phyloP scores from a whole-genome alignment of 2,888 invertebrate genomes.

The Hypomecis punctinalis region DNA sequence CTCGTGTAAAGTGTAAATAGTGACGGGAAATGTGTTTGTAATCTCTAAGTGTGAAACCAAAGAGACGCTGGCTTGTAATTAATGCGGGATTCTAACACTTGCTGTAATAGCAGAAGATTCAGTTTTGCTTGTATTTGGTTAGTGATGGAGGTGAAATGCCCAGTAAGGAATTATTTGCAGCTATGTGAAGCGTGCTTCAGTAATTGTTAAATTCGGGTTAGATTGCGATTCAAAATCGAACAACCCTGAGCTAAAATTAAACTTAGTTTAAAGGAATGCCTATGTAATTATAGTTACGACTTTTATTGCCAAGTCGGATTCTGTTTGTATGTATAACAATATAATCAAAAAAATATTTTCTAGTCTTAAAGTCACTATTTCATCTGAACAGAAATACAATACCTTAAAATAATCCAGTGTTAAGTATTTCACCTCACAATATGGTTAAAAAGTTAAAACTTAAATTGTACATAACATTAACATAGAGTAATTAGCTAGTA shows the following conservation, averaged over 20 bases:
- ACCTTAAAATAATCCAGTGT: conserved; percentile 29
- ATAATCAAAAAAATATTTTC: conserved; percentile 37
- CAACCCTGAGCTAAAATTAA: conserved; percentile 11
- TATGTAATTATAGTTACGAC: conserved; percentile 11
- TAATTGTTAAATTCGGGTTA: conserved; percentile 4
- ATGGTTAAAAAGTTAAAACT: conserved; percentile 37
- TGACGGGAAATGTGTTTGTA: conserved; percentile 48
- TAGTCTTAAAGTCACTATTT: conserved; percentile 39
- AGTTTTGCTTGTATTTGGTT: conserved; percentile 31
- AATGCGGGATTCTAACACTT: conserved; percentile 47
- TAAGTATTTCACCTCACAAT: conserved; percentile 45
- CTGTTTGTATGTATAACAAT: conserved; percentile 22
- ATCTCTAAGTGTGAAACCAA: conserved; percentile 73
- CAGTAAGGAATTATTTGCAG: conserved; percentile 12
- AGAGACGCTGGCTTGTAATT: conserved; percentile 63
- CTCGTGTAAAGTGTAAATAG: conserved; percentile 65
- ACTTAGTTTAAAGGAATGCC: conserved; percentile 11
- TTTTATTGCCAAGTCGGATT: conserved; percentile 23
- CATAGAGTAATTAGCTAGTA: conserved; percentile 77
- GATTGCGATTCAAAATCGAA: conserved; percentile 22
- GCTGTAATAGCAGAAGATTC: conserved; percentile 39
- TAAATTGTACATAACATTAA: conserved; percentile 53
- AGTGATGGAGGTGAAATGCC: conserved; percentile 34
- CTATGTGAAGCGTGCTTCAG: conserved; percentile 2
- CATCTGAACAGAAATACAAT: conserved; percentile 23